phyloP scores from a whole-genome alignment of 2,888 invertebrate genomes.

The Rhogogaster chlorosoma region DNA sequence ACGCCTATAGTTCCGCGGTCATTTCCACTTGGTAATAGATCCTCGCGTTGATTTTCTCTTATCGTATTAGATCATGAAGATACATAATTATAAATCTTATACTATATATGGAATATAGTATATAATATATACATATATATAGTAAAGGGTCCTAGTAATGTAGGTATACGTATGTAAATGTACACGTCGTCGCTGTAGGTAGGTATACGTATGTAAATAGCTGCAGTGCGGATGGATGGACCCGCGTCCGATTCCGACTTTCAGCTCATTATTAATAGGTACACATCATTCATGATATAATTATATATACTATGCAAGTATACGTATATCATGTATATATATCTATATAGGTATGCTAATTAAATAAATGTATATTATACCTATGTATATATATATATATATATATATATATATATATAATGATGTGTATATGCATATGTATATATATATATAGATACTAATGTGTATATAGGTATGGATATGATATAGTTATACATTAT shows the following conservation, averaged over 20 bases:
- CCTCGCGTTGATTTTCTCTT: background rate
- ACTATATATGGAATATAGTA: background rate
- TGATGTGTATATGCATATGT: too few species aligned
- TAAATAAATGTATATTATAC: background rate
- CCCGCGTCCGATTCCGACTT: background rate
- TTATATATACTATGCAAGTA: background rate
- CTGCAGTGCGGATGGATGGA: background rate
- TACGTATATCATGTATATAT: constrained; percentile 3
- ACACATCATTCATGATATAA: background rate
- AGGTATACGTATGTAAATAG: background rate
- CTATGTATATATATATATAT: background rate
- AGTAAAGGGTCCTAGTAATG: background rate
- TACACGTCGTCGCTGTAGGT: background rate
- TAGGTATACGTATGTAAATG: background rate
- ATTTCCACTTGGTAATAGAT: background rate
- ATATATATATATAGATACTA: background rate
- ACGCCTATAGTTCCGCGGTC: background rate
- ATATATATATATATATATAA: too few species aligned
- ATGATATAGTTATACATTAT: constrained; percentile 14
- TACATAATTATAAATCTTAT: too few species aligned
- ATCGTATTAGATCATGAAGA: background rate
- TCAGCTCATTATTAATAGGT: background rate
- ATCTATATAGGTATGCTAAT: background rate
- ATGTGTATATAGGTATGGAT: constrained; percentile 5
- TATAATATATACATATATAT: background rate